Evolutionary conservation across 2,888 invertebrate genomes (phyloP).

Genomic region (Acanthococcus lagerstroemiae): DNA sequence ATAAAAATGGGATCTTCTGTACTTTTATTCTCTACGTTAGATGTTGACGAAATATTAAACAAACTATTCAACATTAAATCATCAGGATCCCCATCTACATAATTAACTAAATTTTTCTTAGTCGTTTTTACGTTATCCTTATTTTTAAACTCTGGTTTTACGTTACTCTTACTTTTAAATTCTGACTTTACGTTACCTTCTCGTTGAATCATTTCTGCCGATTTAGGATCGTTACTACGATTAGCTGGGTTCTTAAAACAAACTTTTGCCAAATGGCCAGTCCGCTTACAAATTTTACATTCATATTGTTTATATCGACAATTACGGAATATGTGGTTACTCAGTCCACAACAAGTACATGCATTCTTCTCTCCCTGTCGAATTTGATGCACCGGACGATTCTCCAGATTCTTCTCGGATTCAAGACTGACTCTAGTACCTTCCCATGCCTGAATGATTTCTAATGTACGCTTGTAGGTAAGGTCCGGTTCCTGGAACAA

Average conservation of each 20-base stretch:
- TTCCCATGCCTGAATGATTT: conserved; percentile 11
- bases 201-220: too few species aligned
- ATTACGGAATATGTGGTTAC: neutral
- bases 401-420: neutral
- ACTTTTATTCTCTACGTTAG: too few species aligned
- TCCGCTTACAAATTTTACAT: conserved; percentile 32
- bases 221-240: neutral
- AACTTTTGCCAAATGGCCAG: conserved; percentile 32
- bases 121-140: too few species aligned
- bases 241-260: neutral
- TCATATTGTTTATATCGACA: conserved; percentile 3
- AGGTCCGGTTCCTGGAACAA: conserved; percentile 8
- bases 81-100: too few species aligned
- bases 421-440: conserved; percentile 2
- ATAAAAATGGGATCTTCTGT: neutral
- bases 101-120: too few species aligned
- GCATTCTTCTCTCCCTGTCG: neutral
- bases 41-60: too few species aligned
- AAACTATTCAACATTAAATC: too few species aligned
- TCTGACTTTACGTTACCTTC: too few species aligned
- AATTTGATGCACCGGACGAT: neutral
- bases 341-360: neutral
- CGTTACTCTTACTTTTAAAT: too few species aligned
- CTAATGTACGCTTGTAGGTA: conserved; percentile 1
- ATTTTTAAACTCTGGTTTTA: too few species aligned